A percentile compares a stretch with the other conserved stretches of the same genome.
Evolutionary conservation across 2,113 vertebrate species (phyloP).

Genomic region (Boleophthalmus pectinirostris): DNA sequence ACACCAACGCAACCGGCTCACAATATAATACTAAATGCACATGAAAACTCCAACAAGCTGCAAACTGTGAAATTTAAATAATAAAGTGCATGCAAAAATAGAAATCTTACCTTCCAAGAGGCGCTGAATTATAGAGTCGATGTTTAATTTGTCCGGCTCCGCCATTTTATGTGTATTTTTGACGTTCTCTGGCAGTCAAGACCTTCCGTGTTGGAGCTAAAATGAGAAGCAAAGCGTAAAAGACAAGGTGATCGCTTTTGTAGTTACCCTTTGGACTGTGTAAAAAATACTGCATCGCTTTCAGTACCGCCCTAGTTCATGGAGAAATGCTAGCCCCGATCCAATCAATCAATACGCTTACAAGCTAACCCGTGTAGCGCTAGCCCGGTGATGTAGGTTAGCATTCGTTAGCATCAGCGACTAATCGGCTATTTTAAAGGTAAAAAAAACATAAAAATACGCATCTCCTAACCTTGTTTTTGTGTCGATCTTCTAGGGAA

Average conservation of each 20-base stretch:
- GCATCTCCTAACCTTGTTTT: conserved; percentile 33
- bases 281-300: background rate
- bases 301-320: background rate
- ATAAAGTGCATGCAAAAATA: background rate
- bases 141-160: conserved; percentile 91
- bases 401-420: conserved; percentile 25
- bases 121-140: conserved; percentile 95
- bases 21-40: background rate
- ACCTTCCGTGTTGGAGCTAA: conserved; percentile 58
- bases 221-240: conserved; percentile 12
- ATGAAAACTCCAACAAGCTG: background rate
- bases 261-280: background rate
- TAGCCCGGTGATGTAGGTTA: conserved; percentile 36
- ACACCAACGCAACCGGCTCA: conserved; percentile 13
- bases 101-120: conserved; percentile 87
- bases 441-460: conserved; percentile 11
- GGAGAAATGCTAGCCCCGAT: background rate
- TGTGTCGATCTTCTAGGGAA: conserved; percentile 9
- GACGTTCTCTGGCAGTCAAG: conserved; percentile 67
- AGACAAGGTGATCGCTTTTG: background rate
- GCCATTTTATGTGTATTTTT: conserved; percentile 80
- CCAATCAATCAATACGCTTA: conserved; percentile 51
- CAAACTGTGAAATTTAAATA: background rate
- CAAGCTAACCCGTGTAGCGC: conserved; percentile 38
- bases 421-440: conserved; percentile 21